Evolutionary conservation across 64 coral and sea anemone genomes (phyloP).

Genomic region (Astreopora myriophthalma): DNA sequence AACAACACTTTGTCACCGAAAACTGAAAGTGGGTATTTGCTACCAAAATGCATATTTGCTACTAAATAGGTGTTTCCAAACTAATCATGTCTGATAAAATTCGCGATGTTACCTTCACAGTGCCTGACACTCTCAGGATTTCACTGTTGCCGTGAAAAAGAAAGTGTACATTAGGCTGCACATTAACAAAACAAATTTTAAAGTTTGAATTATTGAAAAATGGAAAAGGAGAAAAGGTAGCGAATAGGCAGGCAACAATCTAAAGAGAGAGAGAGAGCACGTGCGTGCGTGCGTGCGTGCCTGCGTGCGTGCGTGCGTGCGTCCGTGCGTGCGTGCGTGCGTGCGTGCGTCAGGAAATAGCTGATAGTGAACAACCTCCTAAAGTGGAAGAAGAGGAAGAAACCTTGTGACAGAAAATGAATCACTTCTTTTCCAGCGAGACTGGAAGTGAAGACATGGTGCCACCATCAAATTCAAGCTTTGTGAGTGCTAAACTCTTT

Average conservation of each 20-base stretch:
- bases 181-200: too few species aligned
- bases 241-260: constrained; percentile 55
- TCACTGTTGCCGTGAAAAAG: neutral
- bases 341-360: neutral
- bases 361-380: neutral
- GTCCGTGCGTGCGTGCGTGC: too few species aligned
- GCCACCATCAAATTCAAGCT: neutral
- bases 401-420: neutral
- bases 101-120: constrained; percentile 31
- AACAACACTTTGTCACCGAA: too few species aligned
- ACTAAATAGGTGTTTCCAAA: constrained; percentile 33
- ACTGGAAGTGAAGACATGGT: neutral
- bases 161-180: too few species aligned
- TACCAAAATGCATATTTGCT: constrained; percentile 20
- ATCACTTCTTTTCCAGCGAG: neutral
- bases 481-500: neutral
- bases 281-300: too few species aligned
- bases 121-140: constrained; percentile 3
- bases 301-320: too few species aligned
- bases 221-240: neutral
- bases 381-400: neutral
- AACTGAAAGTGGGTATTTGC: too few species aligned
- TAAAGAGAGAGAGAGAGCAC: constrained; percentile 37
- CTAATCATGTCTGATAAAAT: constrained; percentile 42
- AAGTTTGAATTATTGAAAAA: too few species aligned